phyloP scores from a whole-genome alignment of 2,888 invertebrate species.

The Meghimatium bilineatum region DNA sequence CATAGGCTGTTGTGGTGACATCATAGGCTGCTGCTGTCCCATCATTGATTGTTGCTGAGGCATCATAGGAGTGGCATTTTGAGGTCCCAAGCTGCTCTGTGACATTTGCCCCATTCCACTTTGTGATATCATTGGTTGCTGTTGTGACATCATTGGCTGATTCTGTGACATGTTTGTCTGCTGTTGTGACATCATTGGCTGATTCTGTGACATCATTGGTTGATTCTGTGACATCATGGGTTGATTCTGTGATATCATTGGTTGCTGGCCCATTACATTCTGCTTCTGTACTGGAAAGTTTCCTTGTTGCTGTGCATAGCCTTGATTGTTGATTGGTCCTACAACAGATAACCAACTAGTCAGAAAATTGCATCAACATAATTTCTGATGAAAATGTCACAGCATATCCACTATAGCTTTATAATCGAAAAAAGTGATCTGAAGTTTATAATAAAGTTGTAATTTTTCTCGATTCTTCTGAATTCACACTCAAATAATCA shows the following conservation, averaged over 20 bases:
- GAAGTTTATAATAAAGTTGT: too few species aligned
- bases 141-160: slow-evolving; percentile 60
- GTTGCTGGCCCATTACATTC: slow-evolving; percentile 48
- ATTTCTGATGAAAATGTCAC: neutral
- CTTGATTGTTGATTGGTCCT: slow-evolving; percentile 34
- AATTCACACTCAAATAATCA: too few species aligned
- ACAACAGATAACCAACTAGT: neutral
- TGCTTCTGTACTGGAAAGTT: slow-evolving; percentile 57
- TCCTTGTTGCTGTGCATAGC: slow-evolving; percentile 50
- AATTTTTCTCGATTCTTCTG: too few species aligned
- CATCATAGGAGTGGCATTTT: slow-evolving; percentile 50
- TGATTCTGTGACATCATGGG: slow-evolving; percentile 59
- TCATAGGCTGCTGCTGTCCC: slow-evolving; percentile 56
- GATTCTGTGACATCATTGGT: slow-evolving; percentile 58
- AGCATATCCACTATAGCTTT: neutral
- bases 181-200: slow-evolving; percentile 56
- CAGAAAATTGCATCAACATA: neutral
- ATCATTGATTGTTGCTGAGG: slow-evolving; percentile 55
- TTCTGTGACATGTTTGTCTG: slow-evolving; percentile 59
- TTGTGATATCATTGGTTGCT: slow-evolving; percentile 57
- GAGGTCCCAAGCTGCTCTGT: slow-evolving; percentile 37
- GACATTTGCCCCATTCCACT: slow-evolving; percentile 34
- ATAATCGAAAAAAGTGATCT: neutral
- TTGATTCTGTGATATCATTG: slow-evolving; percentile 56
- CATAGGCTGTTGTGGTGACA: slow-evolving; percentile 60